Base-by-base conservation (phyloP, 2,888 invertebrate genomes). In the Coelinius sp. region DNA sequence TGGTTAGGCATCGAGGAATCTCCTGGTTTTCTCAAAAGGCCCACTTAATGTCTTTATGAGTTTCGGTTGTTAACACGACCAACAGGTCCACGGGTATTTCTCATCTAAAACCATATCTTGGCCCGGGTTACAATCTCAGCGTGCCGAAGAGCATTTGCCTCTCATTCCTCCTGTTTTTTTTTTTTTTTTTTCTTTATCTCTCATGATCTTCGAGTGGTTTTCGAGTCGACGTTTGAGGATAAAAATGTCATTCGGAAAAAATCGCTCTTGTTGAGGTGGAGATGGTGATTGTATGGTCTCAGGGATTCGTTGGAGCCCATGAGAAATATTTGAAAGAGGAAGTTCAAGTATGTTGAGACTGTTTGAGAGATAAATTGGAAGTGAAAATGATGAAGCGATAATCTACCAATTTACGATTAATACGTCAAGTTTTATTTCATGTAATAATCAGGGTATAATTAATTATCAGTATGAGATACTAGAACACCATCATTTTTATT, bases 41-140 rank as follows among this genome's bases (percentile, higher is more conserved):
- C 83, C 84, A 82, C 85, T 84, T 83, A 86, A 86, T 81, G 85
- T 86, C 86, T 86, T 86, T 86, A 86, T 86, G 84, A 86, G 85
- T 85, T 85, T 85, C 80, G 85, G 84, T 85, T 86, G 85, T 86
- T 86, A 85, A 86, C 86, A 85, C 81, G 83, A 80, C 79, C 74
- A 85, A 81, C 83, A 84, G 84, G 83, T 79, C 80, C 78, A 73
- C 10, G 25, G 68, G 20, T 41, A 10, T 63, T 63, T 38, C 41
- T 35, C 35, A 38, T 24, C 63, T 14, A 63, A 38, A 25, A 41
- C 63, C 24, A 63, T 63, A 63, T 63, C 63, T 63, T n/a, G 25
- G 8, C 52, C 41, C 35, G 20, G 41, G 44, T 63, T 63, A 63
- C 63, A 59, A 59, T 17, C 35, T 27, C 25, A 7, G 44, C 7